Base-by-base conservation (phyloP, 2,888 invertebrate genomes). In the Dolichomitus sp. region DNA sequence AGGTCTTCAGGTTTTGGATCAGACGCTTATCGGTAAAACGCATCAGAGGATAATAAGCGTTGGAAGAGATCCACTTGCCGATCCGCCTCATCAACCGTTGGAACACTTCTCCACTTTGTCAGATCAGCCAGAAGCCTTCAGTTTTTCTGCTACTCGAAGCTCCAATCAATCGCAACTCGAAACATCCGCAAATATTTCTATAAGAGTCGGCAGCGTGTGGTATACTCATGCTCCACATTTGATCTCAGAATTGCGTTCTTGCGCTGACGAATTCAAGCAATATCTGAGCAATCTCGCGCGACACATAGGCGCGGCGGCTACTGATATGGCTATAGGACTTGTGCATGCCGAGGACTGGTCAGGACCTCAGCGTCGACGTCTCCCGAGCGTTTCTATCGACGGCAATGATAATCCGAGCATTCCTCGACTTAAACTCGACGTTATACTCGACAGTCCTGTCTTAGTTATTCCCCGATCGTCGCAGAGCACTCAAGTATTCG, bases 181-280 rank as follows among this genome's bases (percentile, higher is more conserved):
- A 37, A 90, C 91, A 0, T 75, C 88, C 0, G 91, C 94, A 9
- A 94, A 94, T 78, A 86, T 94, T 5, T 91, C 92, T 2, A 92
- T 94, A 81, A 90, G 93, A 1, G 89, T 93, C 12, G 93, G 91
- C 0, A 93, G 93, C 48, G 97, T 99, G 78, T 98, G 98, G 96
- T 99, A 99, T 94, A 98, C 98, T 4, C 99, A 99, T 94, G 98
- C 98, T 70, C 97, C 98, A 0, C 96, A 96, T 86, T 96, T 99
- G 91, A 95, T 99, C 74, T 95, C 96, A 42, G 99, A 99, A 93
- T 94, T 99, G 81, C 96, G 97, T 89, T 97, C 97, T 50, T 99
- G 99, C 93, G 97, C 98, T 12, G 96, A 97, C 14, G 98, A 98
- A 94, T 98, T 99, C 94, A 97, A 97, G 92, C 97, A 98, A 92